Conservation (phyloP, 2,888 invertebrate genomes). For the Philereme transversata region DNA sequence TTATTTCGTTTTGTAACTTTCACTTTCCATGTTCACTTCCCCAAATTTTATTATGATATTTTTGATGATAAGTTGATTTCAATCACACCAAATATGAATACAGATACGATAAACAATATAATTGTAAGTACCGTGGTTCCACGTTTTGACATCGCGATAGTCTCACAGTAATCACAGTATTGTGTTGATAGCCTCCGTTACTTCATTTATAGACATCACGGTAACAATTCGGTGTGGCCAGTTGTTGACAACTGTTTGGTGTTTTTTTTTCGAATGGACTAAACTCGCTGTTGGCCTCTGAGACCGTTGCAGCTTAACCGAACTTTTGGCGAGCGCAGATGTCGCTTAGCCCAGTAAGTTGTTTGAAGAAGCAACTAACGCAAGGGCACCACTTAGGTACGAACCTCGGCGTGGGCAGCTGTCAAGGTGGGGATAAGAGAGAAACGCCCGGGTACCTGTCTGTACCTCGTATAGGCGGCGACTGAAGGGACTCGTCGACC, state of each 20-base stretch:
- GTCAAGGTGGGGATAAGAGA: too few relatives aligned
- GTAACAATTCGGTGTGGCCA: conserved; percentile 52
- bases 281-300: too few relatives aligned
- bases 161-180: conserved; percentile 65
- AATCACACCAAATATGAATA: background rate
- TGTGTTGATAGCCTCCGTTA: conserved; percentile 53
- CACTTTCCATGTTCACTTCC: background rate
- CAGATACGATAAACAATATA: conserved; percentile 29
- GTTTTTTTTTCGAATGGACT: too few relatives aligned
- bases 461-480: too few relatives aligned
- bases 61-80: background rate
- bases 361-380: too few relatives aligned
- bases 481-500: too few relatives aligned
- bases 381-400: too few relatives aligned
- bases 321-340: too few relatives aligned
- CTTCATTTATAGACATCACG: conserved; percentile 72
- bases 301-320: too few relatives aligned
- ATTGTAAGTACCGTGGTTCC: conserved; percentile 59
- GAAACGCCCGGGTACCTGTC: too few relatives aligned
- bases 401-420: too few relatives aligned
- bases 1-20: background rate
- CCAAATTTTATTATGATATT: background rate
- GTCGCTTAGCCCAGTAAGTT: too few relatives aligned
- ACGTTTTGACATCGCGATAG: conserved; percentile 75
- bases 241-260: conserved; percentile 53